phyloP scores from a whole-genome alignment of 37 sponge, comb jelly and placozoan genomes.

The Cladorhizidae sp. region DNA sequence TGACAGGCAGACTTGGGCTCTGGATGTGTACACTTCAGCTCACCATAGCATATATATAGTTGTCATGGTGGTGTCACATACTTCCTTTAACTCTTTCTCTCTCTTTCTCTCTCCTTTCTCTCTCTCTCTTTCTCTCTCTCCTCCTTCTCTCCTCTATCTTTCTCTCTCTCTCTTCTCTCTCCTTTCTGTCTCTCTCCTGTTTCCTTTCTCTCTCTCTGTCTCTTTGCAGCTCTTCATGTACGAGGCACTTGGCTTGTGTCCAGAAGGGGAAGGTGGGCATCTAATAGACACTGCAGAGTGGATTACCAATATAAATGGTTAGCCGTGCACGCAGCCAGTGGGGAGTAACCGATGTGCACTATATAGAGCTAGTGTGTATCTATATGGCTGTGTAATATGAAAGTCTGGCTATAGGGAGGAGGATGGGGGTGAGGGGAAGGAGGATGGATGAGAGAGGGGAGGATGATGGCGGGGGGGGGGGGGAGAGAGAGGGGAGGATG shows the following conservation, averaged over 20 bases:
- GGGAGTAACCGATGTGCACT: too few relatives aligned
- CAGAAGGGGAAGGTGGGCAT: slow-evolving; percentile 58
- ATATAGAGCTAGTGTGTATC: too few relatives aligned
- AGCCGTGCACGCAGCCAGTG: neutral
- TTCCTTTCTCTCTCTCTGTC: neutral
- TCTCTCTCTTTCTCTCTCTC: neutral
- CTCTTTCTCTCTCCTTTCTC: neutral
- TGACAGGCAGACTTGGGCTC: too few relatives aligned
- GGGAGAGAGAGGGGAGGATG: too few relatives aligned
- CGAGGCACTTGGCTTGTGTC: slow-evolving; percentile 79
- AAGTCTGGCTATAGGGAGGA: too few relatives aligned
- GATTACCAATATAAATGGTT: slow-evolving; percentile 64
- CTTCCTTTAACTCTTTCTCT: neutral
- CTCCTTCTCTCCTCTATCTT: neutral
- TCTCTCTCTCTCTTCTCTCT: neutral
- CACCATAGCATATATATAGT: too few relatives aligned
- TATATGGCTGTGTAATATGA: too few relatives aligned
- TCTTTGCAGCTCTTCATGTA: slow-evolving; percentile 67
- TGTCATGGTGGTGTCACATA: neutral
- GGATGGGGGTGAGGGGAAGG: too few relatives aligned
- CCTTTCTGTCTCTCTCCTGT: neutral
- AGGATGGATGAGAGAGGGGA: too few relatives aligned
- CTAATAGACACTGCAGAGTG: slow-evolving; percentile 64
- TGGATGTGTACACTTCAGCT: too few relatives aligned
- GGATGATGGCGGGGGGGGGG: too few relatives aligned